Evolutionary conservation across 2,888 invertebrate species (phyloP).

Genomic region (Eutolmus rufibarbis): DNA sequence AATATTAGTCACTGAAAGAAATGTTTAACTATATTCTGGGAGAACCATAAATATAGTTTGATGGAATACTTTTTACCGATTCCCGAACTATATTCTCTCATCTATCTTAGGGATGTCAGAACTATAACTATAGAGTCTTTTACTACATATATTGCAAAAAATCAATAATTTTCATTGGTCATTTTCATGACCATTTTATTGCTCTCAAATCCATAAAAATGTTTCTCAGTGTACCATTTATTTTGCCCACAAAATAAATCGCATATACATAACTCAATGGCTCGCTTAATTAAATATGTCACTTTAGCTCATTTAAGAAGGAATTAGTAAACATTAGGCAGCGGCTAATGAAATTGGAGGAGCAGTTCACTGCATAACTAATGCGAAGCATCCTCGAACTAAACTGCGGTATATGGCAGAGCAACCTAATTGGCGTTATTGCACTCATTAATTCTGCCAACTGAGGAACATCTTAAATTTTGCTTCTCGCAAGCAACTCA

Average conservation of each 20-base stretch:
- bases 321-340: background rate
- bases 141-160: too few relatives aligned
- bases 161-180: too few relatives aligned
- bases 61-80: too few relatives aligned
- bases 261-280: background rate
- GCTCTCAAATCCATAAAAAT: too few relatives aligned
- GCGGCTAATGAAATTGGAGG: background rate
- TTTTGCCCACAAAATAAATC: background rate
- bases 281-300: background rate
- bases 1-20: too few relatives aligned
- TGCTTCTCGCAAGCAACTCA: background rate
- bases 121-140: too few relatives aligned
- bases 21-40: too few relatives aligned
- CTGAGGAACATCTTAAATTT: background rate
- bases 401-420: background rate
- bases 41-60: too few relatives aligned
- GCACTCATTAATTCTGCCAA: background rate
- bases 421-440: background rate
- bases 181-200: too few relatives aligned
- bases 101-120: too few relatives aligned
- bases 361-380: background rate
- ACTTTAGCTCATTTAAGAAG: background rate
- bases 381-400: background rate
- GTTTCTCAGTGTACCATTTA: too few relatives aligned
- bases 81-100: too few relatives aligned